A percentile compares a stretch with the other conserved stretches of the same genome.
Evolutionary conservation across 2,797 vertebrate genomes (phyloP).

Genomic region (Gallinago solitaria): DNA sequence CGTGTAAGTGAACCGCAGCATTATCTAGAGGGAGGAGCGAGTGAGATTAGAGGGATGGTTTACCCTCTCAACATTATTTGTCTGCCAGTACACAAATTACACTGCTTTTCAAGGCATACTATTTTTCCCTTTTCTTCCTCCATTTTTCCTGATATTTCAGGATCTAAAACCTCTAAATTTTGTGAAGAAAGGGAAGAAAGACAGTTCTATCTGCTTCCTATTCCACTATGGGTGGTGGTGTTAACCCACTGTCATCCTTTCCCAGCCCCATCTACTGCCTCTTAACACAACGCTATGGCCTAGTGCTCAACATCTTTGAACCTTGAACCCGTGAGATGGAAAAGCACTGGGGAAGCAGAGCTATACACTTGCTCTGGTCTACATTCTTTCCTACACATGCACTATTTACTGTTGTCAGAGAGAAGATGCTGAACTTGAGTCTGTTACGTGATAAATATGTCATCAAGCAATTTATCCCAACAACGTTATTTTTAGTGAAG

Average conservation of each 20-base stretch:
- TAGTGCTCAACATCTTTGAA: background rate
- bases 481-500: background rate
- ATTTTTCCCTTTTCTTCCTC: background rate
- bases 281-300: background rate
- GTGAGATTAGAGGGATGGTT: background rate
- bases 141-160: background rate
- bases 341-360: background rate
- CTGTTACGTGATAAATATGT: background rate
- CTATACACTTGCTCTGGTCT: background rate
- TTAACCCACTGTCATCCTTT: background rate
- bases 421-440: background rate
- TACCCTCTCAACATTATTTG: background rate
- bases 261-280: background rate
- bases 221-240: background rate
- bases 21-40: background rate
- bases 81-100: background rate
- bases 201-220: background rate
- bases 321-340: background rate
- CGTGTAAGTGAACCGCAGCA: background rate
- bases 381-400: background rate
- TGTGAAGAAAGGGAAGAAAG: background rate
- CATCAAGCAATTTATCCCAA: background rate
- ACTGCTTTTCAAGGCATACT: background rate
- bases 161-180: background rate
- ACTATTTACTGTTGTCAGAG: background rate